Conservation (phyloP, 1,140 invertebrate species). For the Bombus superbus region DNA sequence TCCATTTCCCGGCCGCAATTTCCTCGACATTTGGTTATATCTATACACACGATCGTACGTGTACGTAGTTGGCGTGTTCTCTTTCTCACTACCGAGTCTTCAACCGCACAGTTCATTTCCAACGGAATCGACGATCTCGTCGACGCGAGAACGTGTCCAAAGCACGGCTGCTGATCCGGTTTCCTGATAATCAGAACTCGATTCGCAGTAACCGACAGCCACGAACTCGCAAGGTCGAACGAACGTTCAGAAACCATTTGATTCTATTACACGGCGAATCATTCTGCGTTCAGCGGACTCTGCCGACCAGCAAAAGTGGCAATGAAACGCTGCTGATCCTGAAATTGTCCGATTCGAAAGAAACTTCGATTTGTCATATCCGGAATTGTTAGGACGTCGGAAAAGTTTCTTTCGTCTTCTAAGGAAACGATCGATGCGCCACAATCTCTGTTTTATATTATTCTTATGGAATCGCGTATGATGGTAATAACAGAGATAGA, state of each 20-base stretch:
- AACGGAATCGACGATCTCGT: constrained; percentile 22
- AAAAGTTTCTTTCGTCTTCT: no score
- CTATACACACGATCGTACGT: background rate
- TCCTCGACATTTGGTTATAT: constrained; percentile 22
- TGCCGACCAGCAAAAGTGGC: no score
- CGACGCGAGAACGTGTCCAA: constrained; percentile 2
- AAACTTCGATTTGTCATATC: no score
- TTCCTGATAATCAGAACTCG: constrained; percentile 20
- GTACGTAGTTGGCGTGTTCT: background rate
- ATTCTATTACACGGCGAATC: background rate
- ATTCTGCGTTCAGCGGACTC: no score
- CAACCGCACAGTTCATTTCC: constrained; percentile 17
- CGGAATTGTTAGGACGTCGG: no score
- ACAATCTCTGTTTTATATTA: no score
- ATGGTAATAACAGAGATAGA: no score
- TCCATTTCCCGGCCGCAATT: constrained; percentile 44
- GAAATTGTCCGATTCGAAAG: background rate
- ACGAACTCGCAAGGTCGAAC: background rate
- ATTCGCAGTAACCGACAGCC: background rate
- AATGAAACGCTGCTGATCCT: background rate
- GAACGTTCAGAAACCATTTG: background rate
- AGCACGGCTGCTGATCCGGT: constrained; percentile 6
- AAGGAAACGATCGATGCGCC: no score
- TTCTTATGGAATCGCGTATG: no score
- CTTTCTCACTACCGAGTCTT: background rate